Evolutionary conservation across 2,113 vertebrate genomes (phyloP).

Genomic region (Burhinus oedicnemus): DNA sequence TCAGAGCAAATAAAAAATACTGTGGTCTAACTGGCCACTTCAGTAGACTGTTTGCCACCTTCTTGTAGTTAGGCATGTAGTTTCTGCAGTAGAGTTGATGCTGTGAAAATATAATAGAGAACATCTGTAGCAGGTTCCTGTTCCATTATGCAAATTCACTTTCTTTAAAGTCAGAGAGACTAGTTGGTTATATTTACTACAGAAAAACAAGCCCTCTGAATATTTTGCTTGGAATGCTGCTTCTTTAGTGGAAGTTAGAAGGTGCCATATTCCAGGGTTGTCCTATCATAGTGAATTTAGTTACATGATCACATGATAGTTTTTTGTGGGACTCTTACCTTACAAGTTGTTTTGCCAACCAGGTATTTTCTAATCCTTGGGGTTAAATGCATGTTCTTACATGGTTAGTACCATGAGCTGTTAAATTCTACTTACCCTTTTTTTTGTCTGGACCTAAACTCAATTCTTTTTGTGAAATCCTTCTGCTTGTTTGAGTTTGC

Average conservation of each 20-base stretch:
- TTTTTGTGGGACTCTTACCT: neutral
- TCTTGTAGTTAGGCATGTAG: neutral
- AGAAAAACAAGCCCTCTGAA: neutral
- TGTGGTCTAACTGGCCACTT: neutral
- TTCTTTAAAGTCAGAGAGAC: neutral
- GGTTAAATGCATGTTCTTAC: neutral
- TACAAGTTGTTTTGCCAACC: neutral
- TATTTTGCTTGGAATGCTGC: neutral
- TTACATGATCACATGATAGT: neutral
- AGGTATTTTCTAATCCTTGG: neutral
- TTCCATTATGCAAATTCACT: neutral
- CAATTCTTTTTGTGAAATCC: neutral
- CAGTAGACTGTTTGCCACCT: neutral
- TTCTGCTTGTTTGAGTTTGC: neutral
- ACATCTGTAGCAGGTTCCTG: neutral
- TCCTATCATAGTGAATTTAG: neutral
- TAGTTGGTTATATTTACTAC: neutral
- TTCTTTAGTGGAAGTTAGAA: neutral
- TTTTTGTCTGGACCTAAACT: neutral
- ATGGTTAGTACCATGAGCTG: neutral
- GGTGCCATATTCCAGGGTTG: neutral
- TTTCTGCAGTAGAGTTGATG: neutral
- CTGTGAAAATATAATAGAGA: neutral
- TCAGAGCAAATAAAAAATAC: neutral
- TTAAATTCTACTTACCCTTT: neutral